A percentile compares a stretch with the other conserved stretches of the same genome.
Evolutionary conservation across 2,888 invertebrate species (phyloP).

Genomic region (Patella ulyssiponensis): DNA sequence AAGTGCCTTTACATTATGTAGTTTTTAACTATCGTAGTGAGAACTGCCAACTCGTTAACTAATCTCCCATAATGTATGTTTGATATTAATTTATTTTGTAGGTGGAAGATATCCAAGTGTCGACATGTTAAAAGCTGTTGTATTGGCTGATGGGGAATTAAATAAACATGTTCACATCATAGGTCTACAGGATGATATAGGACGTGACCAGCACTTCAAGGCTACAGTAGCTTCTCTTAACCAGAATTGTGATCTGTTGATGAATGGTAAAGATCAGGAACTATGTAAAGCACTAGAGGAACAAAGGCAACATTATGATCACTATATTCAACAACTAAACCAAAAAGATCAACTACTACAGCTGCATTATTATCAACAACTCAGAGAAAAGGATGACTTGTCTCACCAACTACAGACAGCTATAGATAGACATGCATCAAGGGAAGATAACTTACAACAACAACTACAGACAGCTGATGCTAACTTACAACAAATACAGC

Average conservation of each 20-base stretch:
- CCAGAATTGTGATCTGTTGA: neutral
- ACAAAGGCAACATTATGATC: neutral
- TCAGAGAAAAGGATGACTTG: neutral
- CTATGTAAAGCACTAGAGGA: neutral
- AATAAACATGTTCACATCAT: neutral
- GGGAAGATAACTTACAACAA: too few species aligned
- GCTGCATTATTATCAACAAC: neutral
- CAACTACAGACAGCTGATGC: too few species aligned
- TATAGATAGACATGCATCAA: too few species aligned
- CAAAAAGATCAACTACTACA: neutral
- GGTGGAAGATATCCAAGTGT: neutral
- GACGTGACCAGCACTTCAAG: neutral
- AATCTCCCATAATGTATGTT: too few species aligned
- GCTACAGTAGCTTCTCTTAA: constrained; percentile 6
- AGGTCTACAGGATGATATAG: neutral
- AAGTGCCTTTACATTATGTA: too few species aligned
- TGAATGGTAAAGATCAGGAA: neutral
- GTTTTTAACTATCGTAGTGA: too few species aligned
- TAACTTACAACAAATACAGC: too few species aligned
- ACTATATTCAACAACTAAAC: neutral
- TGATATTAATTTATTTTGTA: neutral
- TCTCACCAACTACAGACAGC: too few species aligned
- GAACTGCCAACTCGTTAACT: too few species aligned
- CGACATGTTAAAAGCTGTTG: neutral
- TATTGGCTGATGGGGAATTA: neutral